Percentiles rank a stretch among this genome's conserved stretches.
These are phyloP conservation scores for Numenius phaeopus DNA, from an alignment of 2,797 vertebrate genomes.

Conservation along the genomic window DNA sequence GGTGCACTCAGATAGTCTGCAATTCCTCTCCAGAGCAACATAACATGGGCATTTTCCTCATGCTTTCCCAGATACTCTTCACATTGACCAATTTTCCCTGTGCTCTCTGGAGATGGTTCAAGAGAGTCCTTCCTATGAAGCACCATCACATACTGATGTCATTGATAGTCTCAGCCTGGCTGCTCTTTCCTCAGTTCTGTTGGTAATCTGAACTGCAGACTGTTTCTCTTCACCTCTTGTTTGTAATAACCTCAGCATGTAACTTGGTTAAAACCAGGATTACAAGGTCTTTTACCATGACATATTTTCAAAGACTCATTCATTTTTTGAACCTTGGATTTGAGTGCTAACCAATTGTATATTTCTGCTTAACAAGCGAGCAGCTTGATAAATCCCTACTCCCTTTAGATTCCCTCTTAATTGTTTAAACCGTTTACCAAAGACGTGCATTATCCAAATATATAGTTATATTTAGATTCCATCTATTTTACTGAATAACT, in stretches of 20 bases:
- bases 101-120: background rate
- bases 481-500: background rate
- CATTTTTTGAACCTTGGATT: background rate
- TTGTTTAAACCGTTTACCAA: background rate
- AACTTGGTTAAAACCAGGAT: background rate
- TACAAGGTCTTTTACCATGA: background rate
- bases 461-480: background rate
- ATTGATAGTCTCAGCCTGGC: background rate
- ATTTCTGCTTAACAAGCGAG: background rate
- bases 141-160: background rate
- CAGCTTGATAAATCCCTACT: background rate
- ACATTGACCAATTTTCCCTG: background rate
- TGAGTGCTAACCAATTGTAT: background rate
- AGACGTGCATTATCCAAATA: background rate
- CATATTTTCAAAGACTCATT: background rate
- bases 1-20: background rate
- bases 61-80: background rate
- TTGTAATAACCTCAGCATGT: background rate
- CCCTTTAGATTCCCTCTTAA: background rate
- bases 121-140: background rate
- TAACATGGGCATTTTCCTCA: background rate
- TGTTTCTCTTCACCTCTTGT: background rate
- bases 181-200: background rate
- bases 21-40: background rate
- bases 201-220: background rate